Evolutionary conservation across 2,797 vertebrate genomes (phyloP).

Genomic region (Clarias fuscus): DNA sequence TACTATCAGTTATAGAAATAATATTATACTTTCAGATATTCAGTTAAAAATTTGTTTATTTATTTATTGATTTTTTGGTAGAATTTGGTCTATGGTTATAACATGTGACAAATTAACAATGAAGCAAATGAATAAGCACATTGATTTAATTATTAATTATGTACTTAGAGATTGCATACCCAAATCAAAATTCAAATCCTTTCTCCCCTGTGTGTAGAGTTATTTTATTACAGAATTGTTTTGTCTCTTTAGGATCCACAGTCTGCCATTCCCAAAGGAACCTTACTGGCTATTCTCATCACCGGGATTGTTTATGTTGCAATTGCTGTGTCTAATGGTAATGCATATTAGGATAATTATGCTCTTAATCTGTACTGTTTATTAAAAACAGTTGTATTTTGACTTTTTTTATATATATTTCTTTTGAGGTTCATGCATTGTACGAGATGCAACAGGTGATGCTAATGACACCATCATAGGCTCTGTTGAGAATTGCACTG

Average conservation of each 20-base stretch:
- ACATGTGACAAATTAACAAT: too few species aligned
- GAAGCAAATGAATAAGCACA: too few species aligned
- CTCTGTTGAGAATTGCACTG: conserved; percentile 84
- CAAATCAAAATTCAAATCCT: neutral
- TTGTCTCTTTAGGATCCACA: conserved; percentile 86
- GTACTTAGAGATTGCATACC: neutral
- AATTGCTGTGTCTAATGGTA: conserved; percentile 89
- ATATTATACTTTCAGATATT: too few species aligned
- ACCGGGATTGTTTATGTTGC: conserved; percentile 89
- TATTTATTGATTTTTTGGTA: too few species aligned
- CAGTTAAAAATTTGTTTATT: too few species aligned
- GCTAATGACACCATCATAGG: conserved; percentile 82
- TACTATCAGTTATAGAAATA: too few species aligned
- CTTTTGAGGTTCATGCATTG: conserved; percentile 84
- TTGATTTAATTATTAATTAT: too few species aligned
- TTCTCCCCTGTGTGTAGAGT: neutral
- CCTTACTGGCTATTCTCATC: conserved; percentile 92
- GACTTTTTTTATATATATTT: conserved; percentile 1
- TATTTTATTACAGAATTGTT: neutral
- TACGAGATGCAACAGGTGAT: conserved; percentile 90
- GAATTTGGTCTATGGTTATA: too few species aligned
- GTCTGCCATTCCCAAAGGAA: conserved; percentile 95
- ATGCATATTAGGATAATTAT: conserved; percentile 40
- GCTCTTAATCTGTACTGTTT: neutral
- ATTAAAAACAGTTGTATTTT: neutral